These are phyloP conservation scores for Hylaea fasciaria DNA, from an alignment of 2,888 invertebrate species.

Conservation along the genomic window DNA sequence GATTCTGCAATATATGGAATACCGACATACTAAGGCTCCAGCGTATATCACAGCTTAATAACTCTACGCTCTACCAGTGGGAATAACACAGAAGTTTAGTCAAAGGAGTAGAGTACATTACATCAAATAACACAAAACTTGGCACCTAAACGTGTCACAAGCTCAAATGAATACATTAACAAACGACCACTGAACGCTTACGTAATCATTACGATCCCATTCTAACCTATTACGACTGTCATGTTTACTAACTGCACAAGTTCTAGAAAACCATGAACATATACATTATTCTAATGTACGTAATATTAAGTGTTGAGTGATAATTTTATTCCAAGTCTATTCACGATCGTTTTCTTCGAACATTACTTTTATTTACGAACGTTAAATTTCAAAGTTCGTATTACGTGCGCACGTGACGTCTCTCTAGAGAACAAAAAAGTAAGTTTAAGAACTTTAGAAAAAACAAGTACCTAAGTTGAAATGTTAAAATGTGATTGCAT, in stretches of 20 bases:
- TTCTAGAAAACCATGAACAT: conserved; percentile 40
- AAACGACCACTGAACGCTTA: conserved; percentile 10
- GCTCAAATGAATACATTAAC: neutral
- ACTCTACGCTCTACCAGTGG: too few relatives aligned
- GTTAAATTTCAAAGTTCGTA: conserved; percentile 5
- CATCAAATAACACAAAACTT: too few relatives aligned
- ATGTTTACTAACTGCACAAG: conserved; percentile 36
- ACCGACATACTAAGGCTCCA: too few relatives aligned
- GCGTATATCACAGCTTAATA: too few relatives aligned
- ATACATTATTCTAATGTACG: conserved; percentile 38
- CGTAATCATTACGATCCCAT: conserved; percentile 8
- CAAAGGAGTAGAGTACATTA: too few relatives aligned
- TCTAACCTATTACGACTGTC: conserved; percentile 25
- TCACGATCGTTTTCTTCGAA: conserved; percentile 48
- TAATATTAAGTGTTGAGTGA: conserved; percentile 42
- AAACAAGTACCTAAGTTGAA: too few relatives aligned
- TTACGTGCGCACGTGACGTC: conserved; percentile 2
- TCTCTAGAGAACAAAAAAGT: too few relatives aligned
- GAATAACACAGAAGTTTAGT: too few relatives aligned
- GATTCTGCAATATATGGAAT: too few relatives aligned
- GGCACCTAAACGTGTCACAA: neutral
- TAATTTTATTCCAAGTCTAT: conserved; percentile 51
- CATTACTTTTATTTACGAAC: conserved; percentile 41
- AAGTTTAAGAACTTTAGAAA: neutral
- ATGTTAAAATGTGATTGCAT: too few relatives aligned